Evolutionary conservation across 2,888 invertebrate species (phyloP).

Genomic region (Hypercompe scribonia): DNA sequence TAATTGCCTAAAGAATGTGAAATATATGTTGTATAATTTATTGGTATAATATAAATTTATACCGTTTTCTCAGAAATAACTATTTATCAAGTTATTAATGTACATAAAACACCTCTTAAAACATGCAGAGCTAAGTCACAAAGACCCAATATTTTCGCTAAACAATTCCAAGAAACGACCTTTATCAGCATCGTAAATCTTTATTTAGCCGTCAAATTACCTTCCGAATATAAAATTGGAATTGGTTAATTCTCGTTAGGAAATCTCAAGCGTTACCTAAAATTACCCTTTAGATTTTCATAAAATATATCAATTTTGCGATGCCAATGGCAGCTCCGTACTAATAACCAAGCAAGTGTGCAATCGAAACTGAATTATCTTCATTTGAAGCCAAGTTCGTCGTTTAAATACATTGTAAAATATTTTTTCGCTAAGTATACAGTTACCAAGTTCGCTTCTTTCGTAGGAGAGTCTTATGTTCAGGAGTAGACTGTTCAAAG

Average conservation of each 20-base stretch:
- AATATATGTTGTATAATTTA: background rate
- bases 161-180: constrained; percentile 13
- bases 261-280: constrained; percentile 27
- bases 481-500: no score
- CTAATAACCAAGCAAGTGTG: constrained; percentile 14
- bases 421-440: background rate
- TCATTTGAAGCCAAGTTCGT: constrained; percentile 23
- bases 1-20: background rate
- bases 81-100: background rate
- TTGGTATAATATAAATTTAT: background rate
- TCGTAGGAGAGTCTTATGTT: no score
- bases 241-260: constrained; percentile 3
- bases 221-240: constrained; percentile 22
- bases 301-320: constrained; percentile 34
- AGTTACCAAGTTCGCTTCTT: no score
- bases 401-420: constrained; percentile 29
- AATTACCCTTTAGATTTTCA: constrained; percentile 31
- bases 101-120: background rate
- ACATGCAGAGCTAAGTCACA: background rate
- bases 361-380: constrained; percentile 30
- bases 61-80: background rate
- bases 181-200: constrained; percentile 15
- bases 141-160: background rate
- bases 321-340: background rate
- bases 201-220: constrained; percentile 20